phyloP scores from a whole-genome alignment of 2,113 vertebrate species.

The Otis tarda region DNA sequence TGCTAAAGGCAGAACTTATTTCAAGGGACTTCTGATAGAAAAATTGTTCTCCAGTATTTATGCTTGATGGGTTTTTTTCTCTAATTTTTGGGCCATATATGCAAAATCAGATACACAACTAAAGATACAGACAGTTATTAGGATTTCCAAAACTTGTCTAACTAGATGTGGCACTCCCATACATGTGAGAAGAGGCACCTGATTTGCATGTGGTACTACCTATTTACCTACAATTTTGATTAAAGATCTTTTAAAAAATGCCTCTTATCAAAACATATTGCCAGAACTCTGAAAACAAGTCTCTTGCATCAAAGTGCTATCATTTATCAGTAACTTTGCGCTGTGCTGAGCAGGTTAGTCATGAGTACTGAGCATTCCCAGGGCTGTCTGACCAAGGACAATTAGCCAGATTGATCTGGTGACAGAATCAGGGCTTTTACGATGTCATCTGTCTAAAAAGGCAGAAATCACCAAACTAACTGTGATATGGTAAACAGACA shows the following conservation, averaged over 20 bases:
- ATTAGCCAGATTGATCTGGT: neutral
- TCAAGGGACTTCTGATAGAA: neutral
- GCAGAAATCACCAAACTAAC: neutral
- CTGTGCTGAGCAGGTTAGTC: neutral
- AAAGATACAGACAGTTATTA: neutral
- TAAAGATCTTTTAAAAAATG: neutral
- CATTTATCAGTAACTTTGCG: neutral
- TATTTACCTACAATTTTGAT: neutral
- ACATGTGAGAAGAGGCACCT: neutral
- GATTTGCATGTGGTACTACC: neutral
- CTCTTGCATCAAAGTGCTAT: neutral
- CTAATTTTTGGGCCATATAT: rapidly evolving
- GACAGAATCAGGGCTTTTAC: neutral
- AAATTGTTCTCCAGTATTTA: neutral
- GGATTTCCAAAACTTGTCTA: neutral
- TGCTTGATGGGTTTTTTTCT: neutral
- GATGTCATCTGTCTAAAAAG: neutral
- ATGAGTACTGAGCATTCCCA: neutral
- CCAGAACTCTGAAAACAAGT: neutral
- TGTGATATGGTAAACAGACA: neutral
- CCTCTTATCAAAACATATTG: neutral
- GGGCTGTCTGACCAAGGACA: neutral
- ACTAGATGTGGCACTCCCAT: neutral
- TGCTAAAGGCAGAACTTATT: neutral
- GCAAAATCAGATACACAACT: neutral